These are phyloP conservation scores for Crocidura indochinensis DNA, from an alignment of 2,797 vertebrate genomes.

Conservation along the genomic window DNA sequence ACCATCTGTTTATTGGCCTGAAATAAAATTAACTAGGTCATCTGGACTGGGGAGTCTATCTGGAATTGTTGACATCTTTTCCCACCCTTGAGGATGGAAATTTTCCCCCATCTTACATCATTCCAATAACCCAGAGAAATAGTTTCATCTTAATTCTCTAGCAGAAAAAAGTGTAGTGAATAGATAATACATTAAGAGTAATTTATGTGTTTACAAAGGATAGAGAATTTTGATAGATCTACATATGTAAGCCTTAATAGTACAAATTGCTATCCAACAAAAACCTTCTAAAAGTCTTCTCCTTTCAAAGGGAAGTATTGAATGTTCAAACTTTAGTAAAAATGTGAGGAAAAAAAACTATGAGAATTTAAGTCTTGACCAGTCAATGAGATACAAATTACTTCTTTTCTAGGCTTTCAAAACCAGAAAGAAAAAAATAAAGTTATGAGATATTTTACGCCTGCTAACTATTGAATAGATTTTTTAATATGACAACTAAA, in stretches of 20 bases:
- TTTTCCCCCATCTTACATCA: conserved; percentile 47
- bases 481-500: not conserved
- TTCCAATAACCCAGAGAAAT: conserved; percentile 57
- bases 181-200: not conserved
- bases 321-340: conserved; percentile 57
- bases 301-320: not conserved
- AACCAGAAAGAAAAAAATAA: conserved; percentile 29
- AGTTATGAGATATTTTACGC: conserved; percentile 16
- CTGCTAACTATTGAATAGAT: conserved; percentile 44
- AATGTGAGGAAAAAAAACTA: conserved; percentile 50
- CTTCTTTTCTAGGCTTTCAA: conserved; percentile 31
- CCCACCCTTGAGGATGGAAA: conserved; percentile 67
- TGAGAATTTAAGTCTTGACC: not conserved
- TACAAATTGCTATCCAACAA: not conserved
- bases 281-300: not conserved
- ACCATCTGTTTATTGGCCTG: conserved; percentile 83
- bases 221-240: not conserved
- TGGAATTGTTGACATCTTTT: conserved; percentile 80
- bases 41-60: conserved; percentile 78
- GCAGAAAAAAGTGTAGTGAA: conserved; percentile 59
- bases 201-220: conserved; percentile 1
- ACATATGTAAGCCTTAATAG: conserved; percentile 14
- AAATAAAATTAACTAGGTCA: conserved; percentile 86
- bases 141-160: conserved; percentile 62
- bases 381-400: conserved; percentile 56